Evolutionary conservation across 2,113 vertebrate species (phyloP), one percentile per base, ranked within the genome.

Genomic region (Piprites chloris): DNA sequence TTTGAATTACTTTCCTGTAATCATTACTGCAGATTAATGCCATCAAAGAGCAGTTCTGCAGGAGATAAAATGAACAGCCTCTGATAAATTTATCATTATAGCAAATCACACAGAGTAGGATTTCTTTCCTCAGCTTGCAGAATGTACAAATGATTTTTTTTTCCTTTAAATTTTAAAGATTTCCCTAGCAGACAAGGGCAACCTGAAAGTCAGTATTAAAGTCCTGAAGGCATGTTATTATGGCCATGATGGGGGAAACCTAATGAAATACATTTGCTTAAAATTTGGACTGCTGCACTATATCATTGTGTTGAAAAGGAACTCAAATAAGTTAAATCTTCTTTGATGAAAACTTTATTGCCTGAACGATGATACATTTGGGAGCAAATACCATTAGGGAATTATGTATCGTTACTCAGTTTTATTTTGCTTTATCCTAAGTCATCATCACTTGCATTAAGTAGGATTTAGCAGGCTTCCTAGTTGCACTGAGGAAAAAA

Each of bases 1-100:
- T 91, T 89, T 96, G 86, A 94, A 92, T 97, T 95, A 95, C 89
- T 95, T 96, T 93, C 66, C 66, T 96, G 62, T 78, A 97, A 96
- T 98, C 92, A 97, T 97, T 97, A 97, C 92, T 96, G 78, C 88
- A 96, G 96, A 94, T 97, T 98, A 97, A 96, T 96, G 92, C 58
- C 87, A 97, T 96, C 95, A 95, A 96, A 97, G 86, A 98, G 61
- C 75, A 92, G 93, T 97, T 96, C 89, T 97, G 52, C 69, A 89
- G 92, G 89, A 96, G 93, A 97, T 89, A 96, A 96, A 93, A 85
- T 91, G 93, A 97, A 79, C 56, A 91, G 72, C 72, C 96, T 97
- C 89, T 96, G 94, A 96, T 97, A 98, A 97, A 97, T 97, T 95
- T 92, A 97, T 93, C 92, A 96, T 98, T 94, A 93, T 61, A 96